phyloP scores from a whole-genome alignment of 2,888 invertebrate genomes.

The Asteroscopus sphinx region DNA sequence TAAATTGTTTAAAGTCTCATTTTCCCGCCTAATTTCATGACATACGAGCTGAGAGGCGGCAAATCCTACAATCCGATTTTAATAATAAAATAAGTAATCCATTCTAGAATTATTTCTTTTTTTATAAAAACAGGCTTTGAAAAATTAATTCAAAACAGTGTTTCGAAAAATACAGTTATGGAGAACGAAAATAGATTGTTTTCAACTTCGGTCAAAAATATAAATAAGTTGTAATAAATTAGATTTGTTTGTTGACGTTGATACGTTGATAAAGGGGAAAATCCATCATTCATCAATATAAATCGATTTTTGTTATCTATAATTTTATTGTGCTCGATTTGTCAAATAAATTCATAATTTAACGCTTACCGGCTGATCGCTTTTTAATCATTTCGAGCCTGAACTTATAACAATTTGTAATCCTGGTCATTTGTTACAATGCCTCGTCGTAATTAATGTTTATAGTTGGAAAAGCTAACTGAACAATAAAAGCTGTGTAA shows the following conservation, averaged over 20 bases:
- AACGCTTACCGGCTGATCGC: constrained; percentile 27
- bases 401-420: constrained; percentile 31
- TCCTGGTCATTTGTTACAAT: constrained; percentile 33
- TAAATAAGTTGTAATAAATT: constrained; percentile 29
- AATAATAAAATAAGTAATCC: constrained; percentile 10
- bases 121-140: constrained; percentile 2
- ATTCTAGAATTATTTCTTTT: constrained; percentile 18
- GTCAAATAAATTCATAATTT: constrained; percentile 30
- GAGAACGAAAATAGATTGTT: constrained; percentile 13
- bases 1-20: constrained; percentile 45
- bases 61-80: constrained; percentile 29
- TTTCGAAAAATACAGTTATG: constrained; percentile 9
- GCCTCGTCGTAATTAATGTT: constrained; percentile 26
- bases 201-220: constrained; percentile 24
- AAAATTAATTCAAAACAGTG: constrained; percentile 13
- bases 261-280: constrained; percentile 1
- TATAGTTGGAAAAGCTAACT: constrained; percentile 21
- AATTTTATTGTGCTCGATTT: constrained; percentile 14
- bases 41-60: constrained; percentile 20
- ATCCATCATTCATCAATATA: constrained; percentile 17
- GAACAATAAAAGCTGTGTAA: constrained; percentile 10
- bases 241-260: constrained; percentile 32
- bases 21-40: constrained; percentile 58
- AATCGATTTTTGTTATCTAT: constrained; percentile 19
- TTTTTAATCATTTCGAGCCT: constrained; percentile 46